Evolutionary conservation across 2,797 vertebrate species (phyloP).

Genomic region (Phataginus tetradactyla): DNA sequence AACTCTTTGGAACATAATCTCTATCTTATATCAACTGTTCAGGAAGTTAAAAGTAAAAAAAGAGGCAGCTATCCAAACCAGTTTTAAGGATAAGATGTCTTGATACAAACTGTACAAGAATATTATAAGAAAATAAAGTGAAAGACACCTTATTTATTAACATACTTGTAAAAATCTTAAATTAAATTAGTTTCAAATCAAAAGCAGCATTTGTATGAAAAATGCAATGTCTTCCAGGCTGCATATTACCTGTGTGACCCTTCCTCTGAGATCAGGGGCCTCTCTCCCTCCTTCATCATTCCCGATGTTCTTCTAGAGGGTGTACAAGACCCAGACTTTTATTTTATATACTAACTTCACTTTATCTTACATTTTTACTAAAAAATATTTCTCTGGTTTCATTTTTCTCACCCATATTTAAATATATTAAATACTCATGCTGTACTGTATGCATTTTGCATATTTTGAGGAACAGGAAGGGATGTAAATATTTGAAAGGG

Average conservation of each 20-base stretch:
- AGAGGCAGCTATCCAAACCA: neutral
- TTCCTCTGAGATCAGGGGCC: neutral
- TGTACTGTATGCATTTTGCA: neutral
- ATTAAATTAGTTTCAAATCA: neutral
- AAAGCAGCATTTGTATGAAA: neutral
- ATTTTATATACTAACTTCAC: neutral
- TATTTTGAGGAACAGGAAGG: neutral
- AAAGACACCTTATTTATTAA: neutral
- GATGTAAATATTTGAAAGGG: neutral
- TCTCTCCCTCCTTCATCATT: neutral
- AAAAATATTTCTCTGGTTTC: neutral
- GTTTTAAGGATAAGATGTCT: neutral
- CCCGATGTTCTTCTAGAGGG: neutral
- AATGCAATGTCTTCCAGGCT: neutral
- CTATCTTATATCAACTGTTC: neutral
- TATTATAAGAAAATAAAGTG: neutral
- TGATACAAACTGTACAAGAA: neutral
- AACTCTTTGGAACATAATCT: neutral
- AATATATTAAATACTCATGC: neutral
- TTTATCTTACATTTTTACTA: neutral
- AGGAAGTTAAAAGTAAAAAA: neutral
- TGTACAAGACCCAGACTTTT: neutral
- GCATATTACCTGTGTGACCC: neutral
- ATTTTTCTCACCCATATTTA: neutral
- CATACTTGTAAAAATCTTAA: neutral